phyloP scores from a whole-genome alignment of 2,888 invertebrate genomes.

The Eucera pruinosa region DNA sequence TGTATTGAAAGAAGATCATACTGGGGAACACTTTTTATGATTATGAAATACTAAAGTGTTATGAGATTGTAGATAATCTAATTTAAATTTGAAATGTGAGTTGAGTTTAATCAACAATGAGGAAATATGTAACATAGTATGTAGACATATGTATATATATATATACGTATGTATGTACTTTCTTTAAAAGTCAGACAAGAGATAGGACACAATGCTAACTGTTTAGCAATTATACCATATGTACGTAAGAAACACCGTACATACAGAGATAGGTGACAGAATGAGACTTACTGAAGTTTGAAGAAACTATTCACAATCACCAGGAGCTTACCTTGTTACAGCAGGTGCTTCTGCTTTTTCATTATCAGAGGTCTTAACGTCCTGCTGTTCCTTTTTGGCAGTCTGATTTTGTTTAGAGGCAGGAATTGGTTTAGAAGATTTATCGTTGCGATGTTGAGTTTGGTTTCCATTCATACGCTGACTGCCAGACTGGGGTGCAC shows the following conservation, averaged over 20 bases:
- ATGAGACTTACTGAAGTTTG: conserved; percentile 76
- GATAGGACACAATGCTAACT: conserved; percentile 59
- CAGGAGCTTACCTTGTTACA: conserved; percentile 83
- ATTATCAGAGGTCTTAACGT: conserved; percentile 83
- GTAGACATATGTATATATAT: conserved; percentile 24
- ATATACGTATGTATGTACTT: conserved; percentile 43
- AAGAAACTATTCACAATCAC: conserved; percentile 81
- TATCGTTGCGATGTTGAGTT: conserved; percentile 84
- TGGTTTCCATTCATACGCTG: conserved; percentile 84
- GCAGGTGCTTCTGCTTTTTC: conserved; percentile 83
- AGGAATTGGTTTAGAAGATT: conserved; percentile 84
- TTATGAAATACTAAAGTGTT: conserved; percentile 48
- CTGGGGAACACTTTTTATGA: conserved; percentile 34
- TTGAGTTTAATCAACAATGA: conserved; percentile 57
- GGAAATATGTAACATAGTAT: conserved; percentile 47
- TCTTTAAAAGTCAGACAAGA: conserved; percentile 52
- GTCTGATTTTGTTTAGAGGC: conserved; percentile 84
- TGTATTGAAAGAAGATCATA: conserved; percentile 51
- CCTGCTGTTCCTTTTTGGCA: conserved; percentile 84
- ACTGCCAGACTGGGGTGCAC: conserved; percentile 83
- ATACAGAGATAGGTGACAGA: conserved; percentile 67
- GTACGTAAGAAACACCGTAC: conserved; percentile 62
- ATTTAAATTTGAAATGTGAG: conserved; percentile 60
- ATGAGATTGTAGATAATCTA: conserved; percentile 47
- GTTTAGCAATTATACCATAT: conserved; percentile 60